A percentile compares a stretch with the other conserved stretches of the same genome.
Conservation (phyloP, 2,797 vertebrate genomes). For the Linurgus olivaceus region DNA sequence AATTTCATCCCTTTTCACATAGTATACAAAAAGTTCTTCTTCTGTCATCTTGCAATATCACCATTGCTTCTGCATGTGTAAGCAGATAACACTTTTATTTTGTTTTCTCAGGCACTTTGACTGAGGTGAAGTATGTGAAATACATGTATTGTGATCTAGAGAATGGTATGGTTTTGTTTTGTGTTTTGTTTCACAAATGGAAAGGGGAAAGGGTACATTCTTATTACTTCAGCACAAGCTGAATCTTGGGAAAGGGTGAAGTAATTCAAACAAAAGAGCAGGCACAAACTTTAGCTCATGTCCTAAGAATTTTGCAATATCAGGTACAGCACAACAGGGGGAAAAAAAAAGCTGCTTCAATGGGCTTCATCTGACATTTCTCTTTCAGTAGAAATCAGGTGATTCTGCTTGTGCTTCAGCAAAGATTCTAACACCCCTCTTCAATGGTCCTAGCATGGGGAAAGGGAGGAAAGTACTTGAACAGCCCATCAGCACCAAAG, state of each 20-base stretch:
- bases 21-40: background rate
- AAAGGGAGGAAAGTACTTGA: background rate
- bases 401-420: background rate
- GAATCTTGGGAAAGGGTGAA: background rate
- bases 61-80: background rate
- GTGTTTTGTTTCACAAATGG: background rate
- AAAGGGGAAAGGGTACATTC: background rate
- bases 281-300: background rate
- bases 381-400: background rate
- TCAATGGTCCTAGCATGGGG: background rate
- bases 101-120: background rate
- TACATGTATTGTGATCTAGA: background rate
- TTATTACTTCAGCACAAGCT: background rate
- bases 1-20: background rate
- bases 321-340: background rate
- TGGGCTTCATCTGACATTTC: background rate
- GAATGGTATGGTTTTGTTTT: background rate
- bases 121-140: background rate
- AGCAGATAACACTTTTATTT: background rate
- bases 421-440: background rate
- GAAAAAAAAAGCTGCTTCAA: background rate
- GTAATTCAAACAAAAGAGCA: background rate
- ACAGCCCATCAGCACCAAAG: background rate
- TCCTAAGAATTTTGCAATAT: background rate
- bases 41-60: background rate